Evolutionary conservation across 2,797 vertebrate genomes (phyloP).

Genomic region (Alcedo atthis): DNA sequence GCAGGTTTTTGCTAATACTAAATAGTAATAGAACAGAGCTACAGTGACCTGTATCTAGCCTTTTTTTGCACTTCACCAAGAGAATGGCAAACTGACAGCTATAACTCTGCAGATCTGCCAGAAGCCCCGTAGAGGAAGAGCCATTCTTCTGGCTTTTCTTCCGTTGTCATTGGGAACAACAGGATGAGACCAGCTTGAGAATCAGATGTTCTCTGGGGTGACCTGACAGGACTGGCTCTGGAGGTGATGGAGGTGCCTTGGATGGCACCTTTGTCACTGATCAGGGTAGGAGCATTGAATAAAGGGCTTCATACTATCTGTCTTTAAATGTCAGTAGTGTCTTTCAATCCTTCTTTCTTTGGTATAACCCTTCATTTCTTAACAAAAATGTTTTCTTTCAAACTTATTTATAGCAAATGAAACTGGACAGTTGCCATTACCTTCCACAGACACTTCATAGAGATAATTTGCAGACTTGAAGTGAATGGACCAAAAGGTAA

Average conservation of each 20-base stretch:
- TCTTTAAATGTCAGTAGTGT: neutral
- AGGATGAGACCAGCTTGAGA: neutral
- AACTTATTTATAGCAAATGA: neutral
- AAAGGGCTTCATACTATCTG: neutral
- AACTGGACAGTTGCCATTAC: neutral
- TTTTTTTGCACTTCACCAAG: neutral
- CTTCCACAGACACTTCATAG: neutral
- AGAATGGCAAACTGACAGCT: neutral
- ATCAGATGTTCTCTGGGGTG: neutral
- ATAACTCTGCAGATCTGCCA: neutral
- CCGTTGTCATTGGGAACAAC: neutral
- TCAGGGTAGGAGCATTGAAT: neutral
- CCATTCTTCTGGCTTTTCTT: neutral
- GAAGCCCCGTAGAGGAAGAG: fast-evolving
- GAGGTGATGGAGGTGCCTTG: neutral
- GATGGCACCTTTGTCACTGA: neutral
- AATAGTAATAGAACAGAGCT: neutral
- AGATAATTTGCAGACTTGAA: neutral
- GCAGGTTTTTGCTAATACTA: fast-evolving
- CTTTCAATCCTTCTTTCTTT: neutral
- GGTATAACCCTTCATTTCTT: neutral
- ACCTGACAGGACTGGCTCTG: neutral
- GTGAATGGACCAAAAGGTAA: neutral
- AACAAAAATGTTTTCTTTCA: neutral
- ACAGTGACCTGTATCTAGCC: neutral